Percentiles rank a stretch among this genome's conserved stretches.
phyloP scores from a whole-genome alignment of 2,888 invertebrate species.

The Microctonus hyperodae region DNA sequence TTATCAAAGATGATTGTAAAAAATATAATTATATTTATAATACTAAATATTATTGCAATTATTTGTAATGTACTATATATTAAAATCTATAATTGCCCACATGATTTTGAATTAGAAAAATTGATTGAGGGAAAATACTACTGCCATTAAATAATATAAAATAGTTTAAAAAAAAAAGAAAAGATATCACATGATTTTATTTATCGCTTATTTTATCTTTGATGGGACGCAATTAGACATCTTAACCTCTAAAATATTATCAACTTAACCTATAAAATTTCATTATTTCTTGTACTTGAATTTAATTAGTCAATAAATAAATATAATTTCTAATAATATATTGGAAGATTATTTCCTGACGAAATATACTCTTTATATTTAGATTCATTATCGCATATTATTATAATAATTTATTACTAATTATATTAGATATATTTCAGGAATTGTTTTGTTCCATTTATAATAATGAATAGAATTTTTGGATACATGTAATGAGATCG shows the following conservation, averaged over 20 bases:
- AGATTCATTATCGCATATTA: too few relatives aligned
- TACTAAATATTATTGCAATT: not conserved
- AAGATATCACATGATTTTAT: constrained; percentile 39
- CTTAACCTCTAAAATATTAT: constrained; percentile 36
- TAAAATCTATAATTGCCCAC: too few relatives aligned
- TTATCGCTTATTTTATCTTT: constrained; percentile 26
- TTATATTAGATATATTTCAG: too few relatives aligned
- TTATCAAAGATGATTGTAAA: not conserved
- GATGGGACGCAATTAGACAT: constrained; percentile 39
- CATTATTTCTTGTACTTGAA: constrained; percentile 20
- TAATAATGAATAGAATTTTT: not conserved
- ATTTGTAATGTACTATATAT: not conserved
- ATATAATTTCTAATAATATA: constrained; percentile 23
- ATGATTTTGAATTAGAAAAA: not conserved
- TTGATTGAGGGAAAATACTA: not conserved
- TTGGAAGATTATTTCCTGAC: constrained; percentile 30
- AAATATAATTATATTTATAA: not conserved
- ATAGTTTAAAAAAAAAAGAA: constrained; percentile 30
- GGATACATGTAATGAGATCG: not conserved
- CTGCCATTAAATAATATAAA: constrained; percentile 8
- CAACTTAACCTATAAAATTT: constrained; percentile 13
- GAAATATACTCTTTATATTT: constrained; percentile 19
- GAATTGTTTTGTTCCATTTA: constrained; percentile 29
- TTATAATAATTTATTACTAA: too few relatives aligned
- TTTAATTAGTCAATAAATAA: constrained; percentile 21